Conservation (phyloP, 2,888 invertebrate genomes). For the Caenorhabditis afra region DNA sequence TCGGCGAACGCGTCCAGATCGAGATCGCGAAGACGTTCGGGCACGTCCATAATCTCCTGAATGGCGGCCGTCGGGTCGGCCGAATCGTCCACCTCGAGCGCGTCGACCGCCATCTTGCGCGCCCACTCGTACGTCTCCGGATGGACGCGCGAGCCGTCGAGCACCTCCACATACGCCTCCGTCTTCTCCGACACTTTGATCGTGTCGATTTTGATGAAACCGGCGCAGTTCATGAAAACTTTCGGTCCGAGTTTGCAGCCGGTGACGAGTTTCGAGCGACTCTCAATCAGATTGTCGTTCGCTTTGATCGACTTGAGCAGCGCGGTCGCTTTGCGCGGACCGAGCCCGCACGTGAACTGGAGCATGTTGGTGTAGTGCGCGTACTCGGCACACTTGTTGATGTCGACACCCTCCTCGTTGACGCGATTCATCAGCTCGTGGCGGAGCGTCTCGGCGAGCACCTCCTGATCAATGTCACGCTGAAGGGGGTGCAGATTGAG, state of each 20-base stretch:
- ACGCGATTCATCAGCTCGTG: constrained; percentile 93
- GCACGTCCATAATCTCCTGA: constrained; percentile 96
- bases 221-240: constrained; percentile 98
- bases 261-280: constrained; percentile 90
- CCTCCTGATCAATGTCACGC: constrained; percentile 83
- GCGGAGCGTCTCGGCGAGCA: constrained; percentile 87
- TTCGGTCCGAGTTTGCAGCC: constrained; percentile 97
- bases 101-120: constrained; percentile 99
- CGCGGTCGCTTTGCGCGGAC: constrained; percentile 90
- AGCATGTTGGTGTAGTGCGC: constrained; percentile 89
- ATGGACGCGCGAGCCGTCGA: constrained; percentile 97
- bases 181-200: constrained; percentile 84
- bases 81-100: constrained; percentile 87
- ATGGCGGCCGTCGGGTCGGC: constrained; percentile 91
- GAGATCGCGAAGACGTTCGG: constrained; percentile 86
- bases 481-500: constrained; percentile 91
- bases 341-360: constrained; percentile 97
- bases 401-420: constrained; percentile 85
- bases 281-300: constrained; percentile 74
- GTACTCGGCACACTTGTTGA: constrained; percentile 87
- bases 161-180: constrained; percentile 83
- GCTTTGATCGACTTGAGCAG: constrained; percentile 81
- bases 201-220: constrained; percentile 98
- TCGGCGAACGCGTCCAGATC: constrained; percentile 98
- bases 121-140: constrained; percentile 99